phyloP scores from a whole-genome alignment of 2,797 vertebrate genomes.

The Mionectes olivaceus region DNA sequence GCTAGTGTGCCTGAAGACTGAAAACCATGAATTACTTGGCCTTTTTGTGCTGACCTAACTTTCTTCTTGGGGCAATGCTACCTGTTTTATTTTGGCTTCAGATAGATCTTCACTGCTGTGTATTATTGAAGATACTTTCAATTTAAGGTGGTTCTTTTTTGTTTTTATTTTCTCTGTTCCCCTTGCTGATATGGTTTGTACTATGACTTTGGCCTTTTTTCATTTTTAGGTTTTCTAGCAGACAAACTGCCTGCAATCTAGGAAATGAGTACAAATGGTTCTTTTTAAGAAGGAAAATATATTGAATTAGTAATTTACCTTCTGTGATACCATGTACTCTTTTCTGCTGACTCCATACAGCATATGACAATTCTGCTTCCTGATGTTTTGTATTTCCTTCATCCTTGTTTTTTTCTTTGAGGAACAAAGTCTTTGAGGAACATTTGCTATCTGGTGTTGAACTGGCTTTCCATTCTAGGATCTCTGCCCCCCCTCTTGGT shows the following conservation, averaged over 20 bases:
- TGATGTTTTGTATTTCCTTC: background rate
- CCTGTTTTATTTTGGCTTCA: background rate
- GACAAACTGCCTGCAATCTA: background rate
- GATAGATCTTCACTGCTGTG: background rate
- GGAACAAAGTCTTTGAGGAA: background rate
- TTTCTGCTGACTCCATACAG: background rate
- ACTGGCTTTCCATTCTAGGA: background rate
- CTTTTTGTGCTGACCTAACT: background rate
- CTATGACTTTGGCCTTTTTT: background rate
- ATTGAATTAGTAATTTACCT: background rate
- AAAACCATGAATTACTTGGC: background rate
- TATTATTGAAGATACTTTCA: background rate
- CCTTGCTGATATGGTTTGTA: background rate
- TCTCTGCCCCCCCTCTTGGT: background rate
- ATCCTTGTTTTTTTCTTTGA: background rate
- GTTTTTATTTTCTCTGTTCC: background rate
- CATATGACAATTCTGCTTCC: background rate
- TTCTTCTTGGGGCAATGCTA: background rate
- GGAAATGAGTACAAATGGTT: background rate
- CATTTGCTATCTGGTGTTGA: background rate
- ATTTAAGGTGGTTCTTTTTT: background rate
- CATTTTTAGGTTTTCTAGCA: background rate
- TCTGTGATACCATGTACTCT: background rate
- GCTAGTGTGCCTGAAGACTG: background rate
- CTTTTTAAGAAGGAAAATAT: background rate